Base-by-base conservation (phyloP, 2,797 vertebrate species). In the Microctenopoma lineatum region DNA sequence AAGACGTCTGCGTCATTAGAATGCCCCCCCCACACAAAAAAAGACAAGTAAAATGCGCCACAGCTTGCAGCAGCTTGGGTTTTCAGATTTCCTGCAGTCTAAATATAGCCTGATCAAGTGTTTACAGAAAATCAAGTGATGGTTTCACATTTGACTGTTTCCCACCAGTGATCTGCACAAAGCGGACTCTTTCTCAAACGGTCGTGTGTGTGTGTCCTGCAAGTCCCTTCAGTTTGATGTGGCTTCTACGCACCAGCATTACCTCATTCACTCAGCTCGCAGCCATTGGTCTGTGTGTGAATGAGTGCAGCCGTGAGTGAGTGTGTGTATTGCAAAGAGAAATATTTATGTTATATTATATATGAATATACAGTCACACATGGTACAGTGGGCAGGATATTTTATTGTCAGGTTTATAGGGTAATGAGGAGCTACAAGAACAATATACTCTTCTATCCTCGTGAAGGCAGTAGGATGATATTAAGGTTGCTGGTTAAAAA, bases 191-290 rank as follows among this genome's bases (percentile, higher is more conserved):
- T 41, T 80, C 42, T 80, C 64, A 71, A 63, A 71, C 41, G 59
- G 69, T 81, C 68, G 38, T 56, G 21, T 21, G 21, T 21, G 75
- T 73, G 64, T 76, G 74, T 72, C 42, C 72, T 77, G 73, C 41
- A 41, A 77, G 70, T 79, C 75, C 52, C 79, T 76, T 29, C 12
- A 45, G 66, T 80, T 85, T 81, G 66, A 84, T 70, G 81, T 83
- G 77, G 77, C 77, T 78, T 66, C 54, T 74, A 82, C 13, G 68
- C 84, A 87, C 80, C 68, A 83, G 83, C 87, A 90, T 89, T 87
- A 90, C 90, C 88, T 92, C 88, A 90, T 88, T 83, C 86, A 68
- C 76, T 88, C 75, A 64, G 81, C 77, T 79, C 70, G 56, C 27
- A 10, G 70, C 70, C 66, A 75, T 66, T 76, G 70, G 83, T 66